A percentile compares a stretch with the other conserved stretches of the same genome.
Conservation (phyloP, 2,888 invertebrate genomes). For the Nezara viridula region DNA sequence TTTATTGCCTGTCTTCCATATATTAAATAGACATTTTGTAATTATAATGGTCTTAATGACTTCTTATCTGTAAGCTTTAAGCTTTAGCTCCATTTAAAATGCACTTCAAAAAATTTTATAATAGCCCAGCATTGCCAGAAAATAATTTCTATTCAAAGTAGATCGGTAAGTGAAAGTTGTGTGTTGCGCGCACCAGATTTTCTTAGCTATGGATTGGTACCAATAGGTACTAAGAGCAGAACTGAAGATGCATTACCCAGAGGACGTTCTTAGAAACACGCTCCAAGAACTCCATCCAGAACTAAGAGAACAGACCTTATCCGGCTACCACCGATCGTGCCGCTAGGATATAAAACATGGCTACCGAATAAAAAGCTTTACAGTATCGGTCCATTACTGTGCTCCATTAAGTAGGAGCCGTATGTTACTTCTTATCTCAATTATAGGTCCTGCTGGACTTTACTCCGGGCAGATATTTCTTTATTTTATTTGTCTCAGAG, state of each 20-base stretch:
- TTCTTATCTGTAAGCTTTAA: too few relatives aligned
- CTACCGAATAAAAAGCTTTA: background rate
- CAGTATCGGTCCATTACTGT: conserved; percentile 2
- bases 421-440: background rate
- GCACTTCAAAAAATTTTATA: too few relatives aligned
- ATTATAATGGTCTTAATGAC: too few relatives aligned
- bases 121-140: too few relatives aligned
- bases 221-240: background rate
- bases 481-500: background rate
- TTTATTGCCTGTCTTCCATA: too few relatives aligned
- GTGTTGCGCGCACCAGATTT: too few relatives aligned
- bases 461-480: background rate
- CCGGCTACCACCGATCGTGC: background rate
- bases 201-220: background rate
- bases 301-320: background rate
- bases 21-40: too few relatives aligned
- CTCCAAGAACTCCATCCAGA: background rate
- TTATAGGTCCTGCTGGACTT: background rate
- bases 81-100: too few relatives aligned
- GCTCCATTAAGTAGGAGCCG: background rate
- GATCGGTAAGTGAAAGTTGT: too few relatives aligned
- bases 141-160: too few relatives aligned
- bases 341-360: background rate
- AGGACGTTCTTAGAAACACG: background rate
- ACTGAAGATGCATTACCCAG: background rate